Conservation (phyloP, 2,888 invertebrate species). For the Stenolophus ochropezus region DNA sequence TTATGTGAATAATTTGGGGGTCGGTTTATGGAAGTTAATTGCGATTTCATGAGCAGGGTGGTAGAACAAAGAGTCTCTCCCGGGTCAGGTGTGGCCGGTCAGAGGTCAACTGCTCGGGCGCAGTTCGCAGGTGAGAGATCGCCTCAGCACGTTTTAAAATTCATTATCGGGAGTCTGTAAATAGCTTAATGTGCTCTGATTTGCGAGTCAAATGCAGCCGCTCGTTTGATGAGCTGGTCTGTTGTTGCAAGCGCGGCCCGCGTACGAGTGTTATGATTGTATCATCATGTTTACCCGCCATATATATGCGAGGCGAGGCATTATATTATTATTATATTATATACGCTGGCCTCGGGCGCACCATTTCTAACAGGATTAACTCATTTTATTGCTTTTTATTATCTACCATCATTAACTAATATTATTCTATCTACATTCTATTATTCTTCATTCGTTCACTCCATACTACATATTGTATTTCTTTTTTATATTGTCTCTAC, state of each 20-base stretch:
- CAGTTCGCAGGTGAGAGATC: not conserved
- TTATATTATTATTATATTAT: constrained; percentile 50
- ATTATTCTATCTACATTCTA: too few species aligned
- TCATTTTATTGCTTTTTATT: not conserved
- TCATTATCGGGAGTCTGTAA: constrained; percentile 40
- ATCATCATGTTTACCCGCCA: constrained; percentile 47
- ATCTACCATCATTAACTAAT: too few species aligned
- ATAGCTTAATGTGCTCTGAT: constrained; percentile 47
- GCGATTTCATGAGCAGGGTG: not conserved
- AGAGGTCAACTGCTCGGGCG: not conserved
- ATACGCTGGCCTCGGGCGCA: constrained; percentile 8
- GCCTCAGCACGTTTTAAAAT: constrained; percentile 21
- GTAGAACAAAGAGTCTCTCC: not conserved
- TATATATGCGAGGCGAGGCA: constrained; percentile 26
- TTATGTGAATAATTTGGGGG: too few species aligned
- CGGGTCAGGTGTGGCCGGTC: not conserved
- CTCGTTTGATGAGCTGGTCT: constrained; percentile 25
- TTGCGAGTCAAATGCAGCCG: constrained; percentile 45
- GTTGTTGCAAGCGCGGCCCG: constrained; percentile 42
- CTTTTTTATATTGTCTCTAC: too few species aligned
- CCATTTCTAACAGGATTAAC: not conserved
- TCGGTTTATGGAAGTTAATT: too few species aligned
- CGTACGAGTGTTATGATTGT: constrained; percentile 42
- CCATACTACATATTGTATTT: too few species aligned
- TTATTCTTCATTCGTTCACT: too few species aligned